Evolutionary conservation across 2,113 vertebrate genomes (phyloP), one percentile per base, ranked within the genome.

Genomic region (Salminus brasiliensis): DNA sequence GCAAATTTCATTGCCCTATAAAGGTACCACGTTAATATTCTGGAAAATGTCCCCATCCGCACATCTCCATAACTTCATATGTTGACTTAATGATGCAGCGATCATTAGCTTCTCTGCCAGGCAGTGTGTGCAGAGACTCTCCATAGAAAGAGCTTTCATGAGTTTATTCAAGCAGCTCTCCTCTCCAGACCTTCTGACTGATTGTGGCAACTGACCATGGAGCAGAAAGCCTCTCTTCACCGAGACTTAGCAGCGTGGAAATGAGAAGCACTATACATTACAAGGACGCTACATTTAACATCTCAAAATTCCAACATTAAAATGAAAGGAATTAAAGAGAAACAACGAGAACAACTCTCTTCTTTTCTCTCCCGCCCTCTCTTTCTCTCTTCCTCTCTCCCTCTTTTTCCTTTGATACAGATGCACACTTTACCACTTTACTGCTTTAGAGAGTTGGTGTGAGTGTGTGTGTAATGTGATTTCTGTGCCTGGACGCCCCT

Each of bases 391-490:
- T 45, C 49, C 57, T 84, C 39, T 57, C 16, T 43, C 41, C 21
- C 79, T 81, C 67, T 75, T 76, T 70, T 53, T 39, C 41, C 63
- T 52, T 57, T 83, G 83, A 83, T 85, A 82, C 83, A 83, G 86
- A 90, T 88, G 89, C 90, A 91, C 91, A 91, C 88, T 92, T 90
- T 90, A 85, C 84, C 88, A 90, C 89, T 81, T 91, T 89, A 89
- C 88, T 90, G 88, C 90, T n/a, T n/a, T n/a, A n/a, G 88, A 85
- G 80, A 16, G 49, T 23, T 1, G n/a, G 21, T 53, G 49, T 53
- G 49, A n/a, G 55, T 49, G 90, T 84, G 87, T 87, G 85, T 89
- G 88, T 91, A 91, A 92, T 93, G 91, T 91, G 91, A 91, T 92
- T 92, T 92, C 87, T 87, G 74, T 88, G 90, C 91, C 88, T 89